phyloP scores from a whole-genome alignment of 2,888 invertebrate genomes.

The Nowickia ferox region DNA sequence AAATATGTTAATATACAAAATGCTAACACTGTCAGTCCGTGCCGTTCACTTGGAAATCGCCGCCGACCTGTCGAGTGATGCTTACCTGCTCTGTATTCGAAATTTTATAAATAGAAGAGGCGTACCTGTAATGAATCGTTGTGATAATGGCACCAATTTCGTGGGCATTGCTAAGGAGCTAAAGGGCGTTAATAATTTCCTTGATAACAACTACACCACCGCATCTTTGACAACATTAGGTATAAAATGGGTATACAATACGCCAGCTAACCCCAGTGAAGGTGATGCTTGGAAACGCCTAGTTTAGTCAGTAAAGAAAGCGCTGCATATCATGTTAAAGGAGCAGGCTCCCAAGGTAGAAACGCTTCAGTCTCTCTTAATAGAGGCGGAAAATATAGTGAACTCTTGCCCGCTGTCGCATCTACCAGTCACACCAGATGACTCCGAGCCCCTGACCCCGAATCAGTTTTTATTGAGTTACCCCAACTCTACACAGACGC shows the following conservation, averaged over 20 bases:
- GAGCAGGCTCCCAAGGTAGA: background rate
- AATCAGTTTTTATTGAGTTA: constrained; percentile 46
- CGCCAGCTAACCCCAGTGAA: constrained; percentile 25
- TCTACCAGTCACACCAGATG: constrained; percentile 7
- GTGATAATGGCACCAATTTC: constrained; percentile 23
- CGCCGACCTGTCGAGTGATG: constrained; percentile 42
- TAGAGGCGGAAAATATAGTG: too few species aligned
- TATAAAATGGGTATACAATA: constrained; percentile 30
- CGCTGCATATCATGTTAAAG: constrained; percentile 1
- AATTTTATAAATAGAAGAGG: constrained; percentile 46
- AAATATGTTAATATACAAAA: too few species aligned
- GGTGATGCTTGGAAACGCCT: constrained; percentile 20
- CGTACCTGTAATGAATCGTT: constrained; percentile 26
- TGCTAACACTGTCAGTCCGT: constrained; percentile 9
- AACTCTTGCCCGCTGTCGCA: background rate
- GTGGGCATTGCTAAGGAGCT: constrained; percentile 5
- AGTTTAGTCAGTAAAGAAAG: constrained; percentile 16
- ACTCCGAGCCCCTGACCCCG: constrained; percentile 28
- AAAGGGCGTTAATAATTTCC: background rate
- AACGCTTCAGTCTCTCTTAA: background rate
- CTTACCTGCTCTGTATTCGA: constrained; percentile 31
- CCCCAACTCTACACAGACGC: background rate
- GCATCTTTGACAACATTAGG: background rate
- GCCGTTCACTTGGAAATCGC: constrained; percentile 55
- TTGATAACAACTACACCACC: background rate